Evolutionary conservation across 2,113 vertebrate species (phyloP), one percentile per base, ranked within the genome.

Genomic region (Anhinga anhinga): DNA sequence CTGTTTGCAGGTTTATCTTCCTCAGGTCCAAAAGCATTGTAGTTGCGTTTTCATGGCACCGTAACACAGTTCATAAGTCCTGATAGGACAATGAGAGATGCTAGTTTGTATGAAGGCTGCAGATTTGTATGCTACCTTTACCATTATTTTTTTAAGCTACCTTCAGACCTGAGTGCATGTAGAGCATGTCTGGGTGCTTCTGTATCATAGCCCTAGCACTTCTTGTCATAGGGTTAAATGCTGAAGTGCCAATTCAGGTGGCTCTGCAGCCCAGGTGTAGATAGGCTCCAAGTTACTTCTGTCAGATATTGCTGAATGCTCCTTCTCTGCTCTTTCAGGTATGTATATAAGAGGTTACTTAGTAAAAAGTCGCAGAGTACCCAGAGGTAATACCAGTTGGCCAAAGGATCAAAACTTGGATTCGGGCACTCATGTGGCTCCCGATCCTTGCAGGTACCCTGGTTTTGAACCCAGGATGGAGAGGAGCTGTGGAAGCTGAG

Each of bases 371-470:
- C 61, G 40, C 25, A 53, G 6, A 70, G 13, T 74, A 47, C 30
- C 7, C 38, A 40, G 49, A 49, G 38, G 42, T 65, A 58, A 34
- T 32, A 23, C 11, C 13, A 15, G 30, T 10, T n/a, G 22, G 16
- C 2, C 2, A 18, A 50, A 30, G 0, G 0, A 34, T 66, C 63
- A 22, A 7, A 38, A 26, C 34, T 77, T 0, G 1, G 25, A 26
- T 56, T 52, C n/a, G 42, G 56, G 18, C 19, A 7, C n/a, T 47
- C 6, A 4, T 27, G n/a, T 56, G 55, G 15, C n/a, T 89, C n/a
- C 47, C 0, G 0, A 16, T 47, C 26, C 27, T 14, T 42, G 32
- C 17, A 53, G 61, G 10, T 79, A 13, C 23, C 18, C 32, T 70
- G n/a, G 19, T 25, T 79, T 86, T 79, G 53, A 67, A 53, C 30